A percentile compares a stretch with the other conserved stretches of the same genome.
Conservation (phyloP, 2,888 invertebrate genomes). For the Pristionchus maxplancki region DNA sequence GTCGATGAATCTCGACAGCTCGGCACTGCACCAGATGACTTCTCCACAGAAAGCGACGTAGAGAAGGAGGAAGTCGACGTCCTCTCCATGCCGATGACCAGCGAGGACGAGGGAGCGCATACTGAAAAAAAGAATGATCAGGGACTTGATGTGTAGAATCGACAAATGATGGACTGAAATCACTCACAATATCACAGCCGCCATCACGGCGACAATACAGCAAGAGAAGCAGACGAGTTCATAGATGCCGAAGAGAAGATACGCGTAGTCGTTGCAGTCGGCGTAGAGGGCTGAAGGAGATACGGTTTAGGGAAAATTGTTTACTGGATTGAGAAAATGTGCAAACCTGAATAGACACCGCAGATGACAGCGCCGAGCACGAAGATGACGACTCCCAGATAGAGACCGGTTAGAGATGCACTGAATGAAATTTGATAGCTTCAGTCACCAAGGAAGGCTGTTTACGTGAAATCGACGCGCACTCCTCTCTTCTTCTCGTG, state of each 20-base stretch:
- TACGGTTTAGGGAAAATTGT: neutral
- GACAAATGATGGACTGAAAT: neutral
- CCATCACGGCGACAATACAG: slow-evolving; percentile 19
- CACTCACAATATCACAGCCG: slow-evolving; percentile 16
- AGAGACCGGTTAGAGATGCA: slow-evolving; percentile 9
- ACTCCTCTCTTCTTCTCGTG: slow-evolving; percentile 29
- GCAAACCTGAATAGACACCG: slow-evolving; percentile 15
- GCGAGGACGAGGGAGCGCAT: slow-evolving; percentile 34
- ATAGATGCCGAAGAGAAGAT: slow-evolving; percentile 34
- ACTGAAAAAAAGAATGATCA: slow-evolving; percentile 6
- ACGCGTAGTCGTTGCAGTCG: slow-evolving; percentile 14
- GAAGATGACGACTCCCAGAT: slow-evolving; percentile 36
- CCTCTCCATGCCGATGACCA: slow-evolving; percentile 31
- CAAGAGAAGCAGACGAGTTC: slow-evolving; percentile 1
- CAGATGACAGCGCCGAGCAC: slow-evolving; percentile 37
- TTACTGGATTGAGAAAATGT: no score
- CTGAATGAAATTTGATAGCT: no score
- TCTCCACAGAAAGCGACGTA: slow-evolving; percentile 48
- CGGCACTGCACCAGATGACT: slow-evolving; percentile 38
- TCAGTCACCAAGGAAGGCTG: neutral
- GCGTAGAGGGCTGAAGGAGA: slow-evolving; percentile 10
- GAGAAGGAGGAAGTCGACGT: slow-evolving; percentile 43
- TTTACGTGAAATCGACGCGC: slow-evolving; percentile 44
- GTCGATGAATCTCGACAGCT: slow-evolving; percentile 35
- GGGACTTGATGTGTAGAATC: no score